Evolutionary conservation across 2,888 invertebrate species (phyloP), one percentile per base, ranked within the genome.

Genomic region (Alcis repandata): DNA sequence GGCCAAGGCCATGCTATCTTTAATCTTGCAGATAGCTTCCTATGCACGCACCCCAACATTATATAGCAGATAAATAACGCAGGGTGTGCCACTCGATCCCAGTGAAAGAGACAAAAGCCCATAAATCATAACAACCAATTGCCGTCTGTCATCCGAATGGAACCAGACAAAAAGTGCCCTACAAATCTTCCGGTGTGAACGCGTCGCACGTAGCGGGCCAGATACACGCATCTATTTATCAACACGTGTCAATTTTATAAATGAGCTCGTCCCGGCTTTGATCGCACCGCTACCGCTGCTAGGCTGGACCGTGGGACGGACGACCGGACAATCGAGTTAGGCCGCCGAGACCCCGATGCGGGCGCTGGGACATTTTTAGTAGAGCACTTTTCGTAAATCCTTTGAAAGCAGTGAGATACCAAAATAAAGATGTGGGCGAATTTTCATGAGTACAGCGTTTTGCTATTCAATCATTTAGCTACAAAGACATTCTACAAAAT

Each of bases 171-270:
- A 68, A 72, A 72, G 67, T 65, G 71, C 65, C 68, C 72, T 70
- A 72, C 67, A 70, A 70, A 69, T 68, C 66, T 63, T 59, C 63
- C 65, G 65, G 56, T 60, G 51, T 64, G 61, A 62, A 40, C 66
- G 53, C 68, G 60, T 72, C 71, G 68, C 72, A 72, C 73, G 75
- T 68, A 70, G 69, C 40, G 78, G 67, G 75, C 83, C 82, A 78
- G 80, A 84, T 83, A 79, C 78, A 80, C 76, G 80, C 73, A 73
- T 73, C 71, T 73, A 79, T 83, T 84, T 83, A 85, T 84, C 80
- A 82, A 80, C 83, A 80, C 84, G 88, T 86, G 89, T 89, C 87
- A 88, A 85, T 86, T 82, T 87, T 87, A 88, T 86, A 88, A 88
- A 88, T 85, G 87, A 84, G 79, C 64, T 69, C 73, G 80, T 76